Percentiles rank a stretch among this genome's conserved stretches.
phyloP scores from a whole-genome alignment of 2,113 vertebrate genomes.

The Coryphaenoides rupestris region DNA sequence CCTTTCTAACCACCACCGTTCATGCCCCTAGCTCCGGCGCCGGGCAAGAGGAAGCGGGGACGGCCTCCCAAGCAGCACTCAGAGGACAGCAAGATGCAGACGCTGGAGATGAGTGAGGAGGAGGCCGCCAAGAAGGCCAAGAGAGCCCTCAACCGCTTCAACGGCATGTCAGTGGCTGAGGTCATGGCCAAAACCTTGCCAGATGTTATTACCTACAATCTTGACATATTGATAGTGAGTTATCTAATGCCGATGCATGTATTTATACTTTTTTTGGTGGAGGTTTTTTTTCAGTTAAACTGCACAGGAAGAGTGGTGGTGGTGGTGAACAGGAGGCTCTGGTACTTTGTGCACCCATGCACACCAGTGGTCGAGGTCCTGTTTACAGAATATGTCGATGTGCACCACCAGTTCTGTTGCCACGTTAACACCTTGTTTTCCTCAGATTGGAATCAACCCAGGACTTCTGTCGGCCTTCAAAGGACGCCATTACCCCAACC shows the following conservation, averaged over 20 bases:
- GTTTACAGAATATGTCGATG: background rate
- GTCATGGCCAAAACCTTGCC: slow-evolving; percentile 93
- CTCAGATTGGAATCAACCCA: slow-evolving; percentile 96
- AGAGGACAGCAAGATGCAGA: slow-evolving; percentile 77
- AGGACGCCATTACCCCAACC: slow-evolving; percentile 97
- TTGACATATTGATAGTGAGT: slow-evolving; percentile 97
- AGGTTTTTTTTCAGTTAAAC: background rate
- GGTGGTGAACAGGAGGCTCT: background rate
- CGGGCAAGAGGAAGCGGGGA: slow-evolving; percentile 85
- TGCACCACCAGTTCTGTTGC: slow-evolving; percentile 16
- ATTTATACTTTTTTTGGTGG: background rate
- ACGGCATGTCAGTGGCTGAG: slow-evolving; percentile 90
- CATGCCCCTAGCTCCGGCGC: slow-evolving; percentile 48
- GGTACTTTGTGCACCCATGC: background rate
- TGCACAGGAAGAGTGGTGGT: background rate
- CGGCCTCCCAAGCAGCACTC: slow-evolving; percentile 72
- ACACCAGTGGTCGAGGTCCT: slow-evolving; percentile 10
- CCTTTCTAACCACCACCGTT: no score
- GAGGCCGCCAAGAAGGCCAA: slow-evolving; percentile 87
- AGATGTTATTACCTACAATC: slow-evolving; percentile 89
- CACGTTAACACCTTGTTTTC: slow-evolving; percentile 43
- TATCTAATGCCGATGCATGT: background rate
- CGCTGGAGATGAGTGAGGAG: slow-evolving; percentile 73
- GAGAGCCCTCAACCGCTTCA: slow-evolving; percentile 92
- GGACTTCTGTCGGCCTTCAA: slow-evolving; percentile 96